Conservation (phyloP, 1,140 invertebrate species). For the Pseudobourletiella spinata region DNA sequence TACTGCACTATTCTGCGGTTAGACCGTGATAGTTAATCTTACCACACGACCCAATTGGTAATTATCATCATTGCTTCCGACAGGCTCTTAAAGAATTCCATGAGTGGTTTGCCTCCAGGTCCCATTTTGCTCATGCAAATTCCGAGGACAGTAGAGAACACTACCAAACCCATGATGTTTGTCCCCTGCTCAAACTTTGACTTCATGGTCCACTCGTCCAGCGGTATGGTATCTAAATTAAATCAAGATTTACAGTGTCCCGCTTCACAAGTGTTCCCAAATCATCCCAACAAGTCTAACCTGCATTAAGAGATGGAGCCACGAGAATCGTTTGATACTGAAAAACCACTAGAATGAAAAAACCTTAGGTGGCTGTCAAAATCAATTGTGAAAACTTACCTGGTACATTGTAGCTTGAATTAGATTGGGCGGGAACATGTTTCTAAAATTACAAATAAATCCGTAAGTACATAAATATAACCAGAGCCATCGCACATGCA, state of each 20-base stretch:
- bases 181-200: constrained; percentile 44
- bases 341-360: not conserved
- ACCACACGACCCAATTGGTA: constrained; percentile 77
- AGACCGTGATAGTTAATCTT: too few species aligned
- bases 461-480: too few species aligned
- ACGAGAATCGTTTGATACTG: constrained; percentile 5
- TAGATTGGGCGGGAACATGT: constrained; percentile 85
- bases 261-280: too few species aligned
- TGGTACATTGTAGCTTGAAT: constrained; percentile 69
- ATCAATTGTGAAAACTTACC: constrained; percentile 42
- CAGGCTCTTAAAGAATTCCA: constrained; percentile 62
- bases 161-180: constrained; percentile 70
- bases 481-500: too few species aligned
- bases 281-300: too few species aligned
- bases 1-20: too few species aligned
- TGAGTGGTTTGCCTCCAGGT: constrained; percentile 56
- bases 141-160: constrained; percentile 67
- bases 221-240: not conserved
- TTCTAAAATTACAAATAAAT: too few species aligned
- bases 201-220: not conserved
- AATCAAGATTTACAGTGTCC: too few species aligned
- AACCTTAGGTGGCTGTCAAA: not conserved
- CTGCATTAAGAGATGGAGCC: not conserved
- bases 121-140: constrained; percentile 69
- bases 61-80: constrained; percentile 80